Conservation (phyloP, 2,888 invertebrate genomes). For the Callosobruchus maculatus region DNA sequence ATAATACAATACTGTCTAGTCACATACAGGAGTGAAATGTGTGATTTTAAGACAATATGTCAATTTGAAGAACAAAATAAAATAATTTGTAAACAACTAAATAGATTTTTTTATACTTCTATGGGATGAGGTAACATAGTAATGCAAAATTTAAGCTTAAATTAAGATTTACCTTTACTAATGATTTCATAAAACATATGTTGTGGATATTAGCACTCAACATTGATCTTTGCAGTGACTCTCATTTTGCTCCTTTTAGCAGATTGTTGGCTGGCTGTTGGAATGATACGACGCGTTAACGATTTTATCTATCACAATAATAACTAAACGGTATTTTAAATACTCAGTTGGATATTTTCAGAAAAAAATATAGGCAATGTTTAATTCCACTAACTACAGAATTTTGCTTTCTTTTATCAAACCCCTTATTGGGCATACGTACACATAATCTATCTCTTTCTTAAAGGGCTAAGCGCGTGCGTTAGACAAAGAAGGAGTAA, state of each 20-base stretch:
- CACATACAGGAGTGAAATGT: background rate
- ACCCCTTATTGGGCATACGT: background rate
- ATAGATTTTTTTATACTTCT: background rate
- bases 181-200: constrained; percentile 20
- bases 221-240: constrained; percentile 22
- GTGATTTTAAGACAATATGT: background rate
- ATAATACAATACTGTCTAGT: background rate
- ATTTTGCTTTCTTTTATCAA: background rate
- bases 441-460: background rate
- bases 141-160: background rate
- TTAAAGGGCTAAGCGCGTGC: background rate
- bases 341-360: background rate
- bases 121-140: background rate
- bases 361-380: background rate
- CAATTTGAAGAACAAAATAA: background rate
- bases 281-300: background rate
- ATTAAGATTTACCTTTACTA: constrained; percentile 12
- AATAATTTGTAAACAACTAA: background rate
- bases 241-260: constrained; percentile 15
- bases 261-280: background rate
- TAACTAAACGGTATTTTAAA: background rate
- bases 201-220: constrained; percentile 19
- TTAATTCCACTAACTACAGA: background rate
- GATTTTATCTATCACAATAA: background rate
- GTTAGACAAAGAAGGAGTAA: background rate